A percentile compares a stretch with the other conserved stretches of the same genome.
Evolutionary conservation across 2,888 invertebrate genomes (phyloP).

Genomic region (Epinotia brunnichana): DNA sequence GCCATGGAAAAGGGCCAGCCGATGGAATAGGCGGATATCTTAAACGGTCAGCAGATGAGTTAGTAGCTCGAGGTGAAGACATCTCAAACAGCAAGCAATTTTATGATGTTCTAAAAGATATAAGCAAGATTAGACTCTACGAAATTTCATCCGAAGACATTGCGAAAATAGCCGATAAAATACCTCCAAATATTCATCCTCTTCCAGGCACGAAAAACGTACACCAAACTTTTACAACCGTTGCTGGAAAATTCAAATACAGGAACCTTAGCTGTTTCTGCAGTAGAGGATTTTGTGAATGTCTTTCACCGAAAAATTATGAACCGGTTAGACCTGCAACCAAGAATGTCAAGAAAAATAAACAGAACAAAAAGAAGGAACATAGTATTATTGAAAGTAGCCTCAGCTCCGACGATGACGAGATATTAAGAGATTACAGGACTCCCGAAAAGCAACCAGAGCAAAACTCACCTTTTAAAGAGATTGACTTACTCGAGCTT

Average conservation of each 20-base stretch:
- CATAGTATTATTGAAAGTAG: conserved; percentile 2
- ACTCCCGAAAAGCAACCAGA: not conserved
- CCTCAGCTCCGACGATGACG: conserved; percentile 9
- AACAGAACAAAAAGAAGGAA: conserved; percentile 5
- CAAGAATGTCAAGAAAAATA: conserved; percentile 1
- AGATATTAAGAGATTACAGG: not conserved
- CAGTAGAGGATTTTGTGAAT: conserved; percentile 15
- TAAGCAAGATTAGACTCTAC: too few relatives aligned
- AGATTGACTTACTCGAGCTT: too few relatives aligned
- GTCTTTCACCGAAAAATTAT: conserved; percentile 11
- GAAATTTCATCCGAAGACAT: too few relatives aligned
- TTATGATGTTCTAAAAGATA: conserved; percentile 12
- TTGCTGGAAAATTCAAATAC: conserved; percentile 10
- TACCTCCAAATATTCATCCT: not conserved
- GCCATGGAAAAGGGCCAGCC: conserved; percentile 11
- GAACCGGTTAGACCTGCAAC: not conserved
- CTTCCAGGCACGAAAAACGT: not conserved
- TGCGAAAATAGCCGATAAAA: too few relatives aligned
- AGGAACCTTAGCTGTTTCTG: conserved; percentile 15
- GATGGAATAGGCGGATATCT: conserved; percentile 14
- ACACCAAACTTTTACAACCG: conserved; percentile 6
- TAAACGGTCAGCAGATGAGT: conserved; percentile 12
- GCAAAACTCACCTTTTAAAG: too few relatives aligned
- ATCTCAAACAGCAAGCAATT: not conserved
- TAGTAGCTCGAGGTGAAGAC: conserved; percentile 12